Base-by-base conservation (phyloP, 1,140 invertebrate genomes). In the Rhopalosiphum maidis region DNA sequence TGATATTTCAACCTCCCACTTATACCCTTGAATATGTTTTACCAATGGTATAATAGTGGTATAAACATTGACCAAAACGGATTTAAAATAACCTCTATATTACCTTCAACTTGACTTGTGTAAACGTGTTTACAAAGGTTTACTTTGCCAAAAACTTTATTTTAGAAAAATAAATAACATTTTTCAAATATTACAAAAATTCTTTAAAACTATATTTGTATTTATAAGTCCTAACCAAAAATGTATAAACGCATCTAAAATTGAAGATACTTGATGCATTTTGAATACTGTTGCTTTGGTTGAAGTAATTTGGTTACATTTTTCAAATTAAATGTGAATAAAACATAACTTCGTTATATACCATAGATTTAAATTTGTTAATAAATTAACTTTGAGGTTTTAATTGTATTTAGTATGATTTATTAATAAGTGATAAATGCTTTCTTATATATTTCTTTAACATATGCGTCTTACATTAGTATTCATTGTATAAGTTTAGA, bases 11-110 rank as follows among this genome's bases (percentile, higher is more conserved):
- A 30, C 43, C 48, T 30, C 51, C n/a, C 7, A 54, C 37, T 89
- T 23, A 54, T 55, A 37, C 51, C 22, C 23, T 55, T 8, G 88
- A 89, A 89, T 55, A 89, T 89, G 35, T 89, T 89, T 89, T 89
- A 30, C 35, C 35, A 15, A 54, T 89, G 22, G 21, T 51, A 35
- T 89, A 89, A 55, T 55, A 89, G 51, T 5, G 35, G 35, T 55
- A 51, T 25, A 89, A 88, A 89, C 51, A 89, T 89, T 89, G 88
- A 89, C 88, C 88, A 23, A 48, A 89, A n/a, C 51, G 51, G 88
- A 89, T 89, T 89, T 89, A 89, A 89, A 37, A 54, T 37, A 89
- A 55, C 51, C 88, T 55, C 48, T 89, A 15, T 54, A 55, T 55
- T 55, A 89, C 8, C 51, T 55, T 23, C 0, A 25, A 55, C 51